Conservation (phyloP, 2,113 vertebrate genomes). For the Halcyon malimbica region DNA sequence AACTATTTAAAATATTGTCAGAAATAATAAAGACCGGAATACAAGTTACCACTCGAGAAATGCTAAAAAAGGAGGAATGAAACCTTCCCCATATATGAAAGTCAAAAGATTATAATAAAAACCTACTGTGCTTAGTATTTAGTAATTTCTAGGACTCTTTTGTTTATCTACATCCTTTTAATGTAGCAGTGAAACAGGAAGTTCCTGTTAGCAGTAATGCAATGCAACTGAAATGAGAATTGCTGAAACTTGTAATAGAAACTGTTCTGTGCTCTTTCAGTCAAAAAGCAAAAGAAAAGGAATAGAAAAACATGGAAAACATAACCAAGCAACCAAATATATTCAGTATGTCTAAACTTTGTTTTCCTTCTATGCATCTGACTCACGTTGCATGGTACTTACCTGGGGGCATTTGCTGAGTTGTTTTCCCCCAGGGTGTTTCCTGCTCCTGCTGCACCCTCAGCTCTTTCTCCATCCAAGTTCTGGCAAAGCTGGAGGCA, state of each 20-base stretch:
- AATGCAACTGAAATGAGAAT: neutral
- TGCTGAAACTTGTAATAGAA: fast-evolving
- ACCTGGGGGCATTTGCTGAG: neutral
- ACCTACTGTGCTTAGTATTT: constrained; percentile 45
- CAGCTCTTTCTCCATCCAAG: neutral
- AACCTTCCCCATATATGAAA: neutral
- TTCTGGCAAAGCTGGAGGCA: neutral
- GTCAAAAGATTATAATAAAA: constrained; percentile 63
- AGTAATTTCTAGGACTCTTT: constrained; percentile 13
- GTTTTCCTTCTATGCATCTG: neutral
- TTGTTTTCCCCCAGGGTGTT: neutral
- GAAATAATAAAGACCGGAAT: constrained; percentile 54
- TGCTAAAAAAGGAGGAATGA: neutral
- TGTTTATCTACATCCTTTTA: constrained; percentile 26
- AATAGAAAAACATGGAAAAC: neutral
- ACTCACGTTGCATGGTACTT: fast-evolving
- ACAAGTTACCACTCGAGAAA: neutral
- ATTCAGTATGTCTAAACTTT: neutral
- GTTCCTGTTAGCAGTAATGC: neutral
- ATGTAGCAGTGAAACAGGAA: constrained; percentile 20
- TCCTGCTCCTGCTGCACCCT: neutral
- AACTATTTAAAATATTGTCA: constrained; percentile 62
- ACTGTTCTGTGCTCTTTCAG: fast-evolving
- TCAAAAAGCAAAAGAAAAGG: neutral
- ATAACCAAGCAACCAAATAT: fast-evolving